These are phyloP conservation scores for Melanotaenia duboulayi DNA, from an alignment of 2,113 vertebrate species.

Conservation along the genomic window DNA sequence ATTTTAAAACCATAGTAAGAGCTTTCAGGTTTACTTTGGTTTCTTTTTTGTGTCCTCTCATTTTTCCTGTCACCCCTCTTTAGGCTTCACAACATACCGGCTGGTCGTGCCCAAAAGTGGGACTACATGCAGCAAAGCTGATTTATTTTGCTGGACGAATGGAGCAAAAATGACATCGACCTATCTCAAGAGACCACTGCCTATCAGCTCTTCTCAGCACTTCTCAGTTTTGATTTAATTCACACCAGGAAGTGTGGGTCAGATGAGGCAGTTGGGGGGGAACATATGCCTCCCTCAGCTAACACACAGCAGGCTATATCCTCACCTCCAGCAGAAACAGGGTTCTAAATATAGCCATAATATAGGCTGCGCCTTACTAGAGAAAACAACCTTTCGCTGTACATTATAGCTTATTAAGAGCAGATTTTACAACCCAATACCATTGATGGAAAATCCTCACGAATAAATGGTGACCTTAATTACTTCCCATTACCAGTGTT, in stretches of 20 bases:
- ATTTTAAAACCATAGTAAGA: conserved; percentile 12
- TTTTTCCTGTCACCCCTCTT: too few species aligned
- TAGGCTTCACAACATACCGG: not conserved
- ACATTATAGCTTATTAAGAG: conserved; percentile 30
- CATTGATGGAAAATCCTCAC: not conserved
- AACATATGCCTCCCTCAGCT: conserved; percentile 64
- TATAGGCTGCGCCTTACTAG: conserved; percentile 48
- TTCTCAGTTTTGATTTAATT: conserved; percentile 70
- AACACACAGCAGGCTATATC: conserved; percentile 63
- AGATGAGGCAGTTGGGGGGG: conserved; percentile 35
- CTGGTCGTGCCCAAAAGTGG: conserved; percentile 30
- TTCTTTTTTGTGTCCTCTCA: conserved; percentile 6
- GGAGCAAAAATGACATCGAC: conserved; percentile 30
- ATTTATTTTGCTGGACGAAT: conserved; percentile 31
- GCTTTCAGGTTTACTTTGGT: conserved; percentile 10
- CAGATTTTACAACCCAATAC: conserved; percentile 12
- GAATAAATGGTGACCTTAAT: conserved; percentile 8
- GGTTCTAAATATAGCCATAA: conserved; percentile 71
- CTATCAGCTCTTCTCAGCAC: conserved; percentile 52
- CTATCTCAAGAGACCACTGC: conserved; percentile 53
- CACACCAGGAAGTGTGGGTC: conserved; percentile 73
- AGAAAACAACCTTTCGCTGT: conserved; percentile 25
- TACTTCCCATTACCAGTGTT: conserved; percentile 22
- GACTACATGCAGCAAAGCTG: conserved; percentile 1
- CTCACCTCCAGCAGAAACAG: conserved; percentile 62